Percentiles rank a stretch among this genome's conserved stretches.
Evolutionary conservation across 2,888 invertebrate genomes (phyloP).

Genomic region (Hololepta plana): DNA sequence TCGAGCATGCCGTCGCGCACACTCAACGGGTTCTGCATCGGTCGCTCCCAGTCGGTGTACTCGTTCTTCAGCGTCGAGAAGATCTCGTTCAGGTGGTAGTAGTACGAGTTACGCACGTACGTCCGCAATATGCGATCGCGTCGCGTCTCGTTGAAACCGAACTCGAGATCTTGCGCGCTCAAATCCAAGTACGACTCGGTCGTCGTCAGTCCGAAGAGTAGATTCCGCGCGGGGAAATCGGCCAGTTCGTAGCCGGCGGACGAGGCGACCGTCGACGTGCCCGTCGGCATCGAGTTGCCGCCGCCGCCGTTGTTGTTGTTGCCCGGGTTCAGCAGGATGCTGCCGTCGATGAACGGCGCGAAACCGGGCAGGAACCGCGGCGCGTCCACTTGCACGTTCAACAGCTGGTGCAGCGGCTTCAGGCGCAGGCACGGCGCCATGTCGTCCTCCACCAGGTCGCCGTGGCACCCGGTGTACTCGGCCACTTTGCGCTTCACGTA

Average conservation of each 20-base stretch:
- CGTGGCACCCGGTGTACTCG: slow-evolving; percentile 68
- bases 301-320: slow-evolving; percentile 27
- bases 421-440: slow-evolving; percentile 69
- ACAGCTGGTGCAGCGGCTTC: slow-evolving; percentile 54
- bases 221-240: slow-evolving; percentile 63
- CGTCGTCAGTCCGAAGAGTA: slow-evolving; percentile 70
- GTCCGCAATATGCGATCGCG: slow-evolving; percentile 77
- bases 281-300: slow-evolving; percentile 24
- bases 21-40: slow-evolving; percentile 69
- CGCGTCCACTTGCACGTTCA: slow-evolving; percentile 52
- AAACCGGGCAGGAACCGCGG: slow-evolving; percentile 76
- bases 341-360: slow-evolving; percentile 89
- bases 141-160: slow-evolving; percentile 79
- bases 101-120: slow-evolving; percentile 85
- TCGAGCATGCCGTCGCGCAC: slow-evolving; percentile 73
- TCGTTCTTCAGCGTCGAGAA: slow-evolving; percentile 85
- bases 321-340: slow-evolving; percentile 52
- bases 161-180: slow-evolving; percentile 70
- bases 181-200: slow-evolving; percentile 68
- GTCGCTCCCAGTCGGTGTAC: slow-evolving; percentile 91
- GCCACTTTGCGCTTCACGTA: slow-evolving; percentile 65
- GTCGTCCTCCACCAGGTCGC: slow-evolving; percentile 65
- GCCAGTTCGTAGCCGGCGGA: slow-evolving; percentile 67
- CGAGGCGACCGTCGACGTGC: slow-evolving; percentile 43
- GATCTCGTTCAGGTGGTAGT: slow-evolving; percentile 88